Evolutionary conservation across 1,140 invertebrate species (phyloP), one percentile per base, ranked within the genome.

Genomic region (Hyles vespertilio): DNA sequence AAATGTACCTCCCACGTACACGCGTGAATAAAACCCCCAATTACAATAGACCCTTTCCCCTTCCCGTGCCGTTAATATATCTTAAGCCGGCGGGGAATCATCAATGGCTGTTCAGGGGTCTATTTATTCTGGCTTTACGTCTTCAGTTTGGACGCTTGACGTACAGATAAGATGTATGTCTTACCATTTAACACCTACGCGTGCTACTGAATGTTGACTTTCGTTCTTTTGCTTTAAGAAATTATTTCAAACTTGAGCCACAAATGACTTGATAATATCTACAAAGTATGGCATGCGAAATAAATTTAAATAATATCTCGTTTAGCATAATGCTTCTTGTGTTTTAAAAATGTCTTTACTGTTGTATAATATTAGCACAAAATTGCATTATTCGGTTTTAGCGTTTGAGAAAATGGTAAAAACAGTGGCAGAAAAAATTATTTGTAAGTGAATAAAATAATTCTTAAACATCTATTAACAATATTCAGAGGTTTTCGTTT

Each of bases 1-100:
- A 72, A 77, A 77, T 72, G 69, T 79, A 75, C 78, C 80, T 78
- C 81, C 77, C 77, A 84, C 79, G 72, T 77, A 62, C 67, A 64
- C 60, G 69, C 52, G 68, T 74, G 69, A 69, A 58, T 72, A 65
- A 79, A 71, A 60, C 69, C 10, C 50, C 72, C 69, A 75, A 51
- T 57, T 55, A 61, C 51, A 58, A 55, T 61, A 72, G 68, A 77
- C 64, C 71, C 69, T 12, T 51, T 51, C 57, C 49, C 49, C 56
- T 51, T 55, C 40, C 58, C 44, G 36, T 49, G 40, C 50, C 53
- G 62, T 45, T 48, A 51, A 56, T 54, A 55, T 65, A 61, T 48
- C 34, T 51, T 61, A 47, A 45, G 11, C 43, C 51, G 3, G 3
- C 47, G 53, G 60, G 58, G 51, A 51, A 56, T 43, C 52, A 43